Base-by-base conservation (phyloP, 2,888 invertebrate genomes). In the Meliscaeva auricollis region DNA sequence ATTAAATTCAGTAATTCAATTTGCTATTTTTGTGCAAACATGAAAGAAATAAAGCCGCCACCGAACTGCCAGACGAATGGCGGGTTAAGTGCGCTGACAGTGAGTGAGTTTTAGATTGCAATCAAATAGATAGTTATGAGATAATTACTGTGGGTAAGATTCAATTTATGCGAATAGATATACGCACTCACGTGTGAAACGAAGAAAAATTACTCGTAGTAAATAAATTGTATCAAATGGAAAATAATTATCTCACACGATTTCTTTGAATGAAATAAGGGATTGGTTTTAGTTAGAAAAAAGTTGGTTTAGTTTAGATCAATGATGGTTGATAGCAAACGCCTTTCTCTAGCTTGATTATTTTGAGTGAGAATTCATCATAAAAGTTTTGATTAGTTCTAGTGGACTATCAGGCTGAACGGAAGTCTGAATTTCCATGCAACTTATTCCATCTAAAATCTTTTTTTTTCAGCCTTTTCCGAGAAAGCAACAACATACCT, bases 1-100 rank as follows among this genome's bases (percentile, higher is more conserved):
- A 77, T 77, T 85, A 72, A 81, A 85, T 73, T 85, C 80, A 85
- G 76, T 77, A 73, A 81, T 74, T 77, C 77, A 85, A 73, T 81
- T 81, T 62, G 80, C 72, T 44, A 60, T 69, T 60, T 66, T 56
- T 32, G 48, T 13, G 50, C 50, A 20, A 66, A 80, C 22, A 81
- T 85, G 48, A 85, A 85, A 85, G 85, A 76, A 11, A 56, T 41
- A 64, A 69, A 74, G 76, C 85, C 85, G 85, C 46, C 70, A 26
- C 6, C 0, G 46, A 7, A 11, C 26, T 11, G n/a, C 4, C 6
- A 22, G 41, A 13, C 20, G 7, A 9, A 15, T 41, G 54, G n/a
- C 7, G 20, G 38, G 38, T 15, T 41, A 35, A 26, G 38, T 62
- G 44, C 20, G 3, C 15, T 54, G 30, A 54, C 15, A 6, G 1